Conservation (phyloP, 2,888 invertebrate genomes). For the Andrena minutula region DNA sequence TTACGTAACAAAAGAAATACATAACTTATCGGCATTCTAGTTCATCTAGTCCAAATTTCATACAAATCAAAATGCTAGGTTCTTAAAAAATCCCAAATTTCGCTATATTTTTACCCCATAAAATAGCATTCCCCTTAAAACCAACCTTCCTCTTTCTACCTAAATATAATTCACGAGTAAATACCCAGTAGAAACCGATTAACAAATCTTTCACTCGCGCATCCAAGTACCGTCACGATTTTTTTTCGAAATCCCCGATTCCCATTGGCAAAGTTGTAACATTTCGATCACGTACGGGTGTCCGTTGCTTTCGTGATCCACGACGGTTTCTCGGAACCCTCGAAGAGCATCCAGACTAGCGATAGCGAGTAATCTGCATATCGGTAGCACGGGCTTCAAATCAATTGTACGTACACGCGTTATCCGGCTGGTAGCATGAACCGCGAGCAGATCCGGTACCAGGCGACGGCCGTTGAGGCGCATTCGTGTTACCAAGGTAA, state of each 20-base stretch:
- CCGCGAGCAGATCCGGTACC: neutral
- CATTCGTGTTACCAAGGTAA: slow-evolving; percentile 16
- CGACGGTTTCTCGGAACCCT: slow-evolving; percentile 31
- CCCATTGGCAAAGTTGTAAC: slow-evolving; percentile 21
- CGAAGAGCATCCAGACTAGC: slow-evolving; percentile 11
- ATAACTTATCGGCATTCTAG: no score
- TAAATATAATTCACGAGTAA: neutral
- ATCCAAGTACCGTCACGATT: slow-evolving; percentile 33
- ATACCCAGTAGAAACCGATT: neutral
- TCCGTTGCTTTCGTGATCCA: slow-evolving; percentile 34
- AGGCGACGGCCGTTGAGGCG: neutral
- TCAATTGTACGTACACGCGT: neutral
- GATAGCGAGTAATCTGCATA: slow-evolving; percentile 16
- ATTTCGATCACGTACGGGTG: slow-evolving; percentile 54
- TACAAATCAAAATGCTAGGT: no score
- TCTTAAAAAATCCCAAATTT: no score
- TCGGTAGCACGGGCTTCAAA: neutral
- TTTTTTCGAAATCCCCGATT: slow-evolving; percentile 12
- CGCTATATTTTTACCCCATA: no score
- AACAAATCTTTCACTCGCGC: neutral
- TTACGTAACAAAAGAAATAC: no score
- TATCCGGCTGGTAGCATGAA: neutral
- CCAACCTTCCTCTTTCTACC: no score
- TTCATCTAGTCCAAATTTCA: no score
- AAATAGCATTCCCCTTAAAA: no score